A percentile compares a stretch with the other conserved stretches of the same genome.
phyloP scores from a whole-genome alignment of 2,797 vertebrate genomes.

The Holocentrus rufus region DNA sequence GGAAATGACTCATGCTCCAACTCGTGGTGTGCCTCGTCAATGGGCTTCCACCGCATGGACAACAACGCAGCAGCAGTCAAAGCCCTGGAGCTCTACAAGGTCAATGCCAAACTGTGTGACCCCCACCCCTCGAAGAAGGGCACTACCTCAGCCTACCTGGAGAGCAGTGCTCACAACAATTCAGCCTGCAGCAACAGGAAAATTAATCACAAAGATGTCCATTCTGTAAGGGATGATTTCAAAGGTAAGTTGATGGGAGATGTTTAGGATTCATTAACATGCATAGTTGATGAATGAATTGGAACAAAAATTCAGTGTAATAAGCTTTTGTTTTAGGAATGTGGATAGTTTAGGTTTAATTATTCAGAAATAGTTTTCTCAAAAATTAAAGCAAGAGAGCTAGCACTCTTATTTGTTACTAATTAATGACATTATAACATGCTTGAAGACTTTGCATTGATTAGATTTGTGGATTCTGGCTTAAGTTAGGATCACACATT shows the following conservation, averaged over 20 bases:
- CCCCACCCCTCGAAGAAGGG: constrained; percentile 99
- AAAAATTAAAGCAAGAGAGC: background rate
- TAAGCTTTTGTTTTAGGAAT: background rate
- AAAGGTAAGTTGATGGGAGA: constrained; percentile 86
- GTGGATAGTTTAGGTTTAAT: background rate
- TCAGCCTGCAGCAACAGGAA: constrained; percentile 89
- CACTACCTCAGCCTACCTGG: constrained; percentile 93
- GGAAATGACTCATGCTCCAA: constrained; percentile 99
- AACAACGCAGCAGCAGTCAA: constrained; percentile 99
- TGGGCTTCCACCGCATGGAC: constrained; percentile 96
- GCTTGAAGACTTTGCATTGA: background rate
- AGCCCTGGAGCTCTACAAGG: constrained; percentile 98
- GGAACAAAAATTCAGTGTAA: background rate
- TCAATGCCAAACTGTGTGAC: constrained; percentile 97
- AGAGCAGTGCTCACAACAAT: constrained; percentile 90
- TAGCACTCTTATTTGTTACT: background rate
- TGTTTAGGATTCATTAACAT: background rate
- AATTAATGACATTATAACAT: background rate
- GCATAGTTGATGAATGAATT: background rate
- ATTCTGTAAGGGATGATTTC: constrained; percentile 91
- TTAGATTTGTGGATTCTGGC: no score
- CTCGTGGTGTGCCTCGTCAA: constrained; percentile 97
- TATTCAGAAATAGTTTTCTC: background rate
- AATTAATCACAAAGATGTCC: constrained; percentile 91
- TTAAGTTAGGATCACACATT: no score